Evolutionary conservation across 2,797 vertebrate species (phyloP), one percentile per base, ranked within the genome.

Genomic region (Eptatretus atami): DNA sequence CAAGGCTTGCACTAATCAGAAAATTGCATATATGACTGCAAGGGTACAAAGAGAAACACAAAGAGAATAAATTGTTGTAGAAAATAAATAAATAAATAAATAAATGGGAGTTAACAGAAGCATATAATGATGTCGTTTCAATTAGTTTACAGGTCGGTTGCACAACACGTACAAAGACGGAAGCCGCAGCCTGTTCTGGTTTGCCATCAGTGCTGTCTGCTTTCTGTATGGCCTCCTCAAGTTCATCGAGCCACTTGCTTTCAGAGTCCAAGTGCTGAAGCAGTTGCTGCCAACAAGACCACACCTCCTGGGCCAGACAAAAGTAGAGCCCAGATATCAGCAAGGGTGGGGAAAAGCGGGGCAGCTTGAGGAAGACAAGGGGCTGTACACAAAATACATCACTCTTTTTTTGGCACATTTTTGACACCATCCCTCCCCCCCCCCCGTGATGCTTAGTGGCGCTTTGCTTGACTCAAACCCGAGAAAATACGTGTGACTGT

Each of bases 261-360:
- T 95, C 90, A 69, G 81, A 78, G 71, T 93, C 80, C 72, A 98
- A 73, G 70, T 93, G 95, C 0, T 82, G 80, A 66, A 90, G 71
- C 66, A 98, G 64, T 70, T 95, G 88, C 64, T 73, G 77, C 90
- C 90, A 98, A 66, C 85, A 93, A 1, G 84, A 81, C 90, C 88
- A 98, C 64, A 98, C 84, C 72, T 93, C 90, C 90, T 98, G 70
- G 68, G 63, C 65, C 25, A 52, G 57, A n/a, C n/a, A 61, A n/a
- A 12, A n/a, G 57, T 25, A 61, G 24, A 61, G 11, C 57, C 9
- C 57, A n/a, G 9, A n/a, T 61, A 61, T 61, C n/a, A 25, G 15
- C 24, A 11, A 25, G 57, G 31, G 31, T 44, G 31, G 31, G 31
- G 31, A 44, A 44, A 44, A 44, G 31, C 6, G 3, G 4, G 31